These are phyloP conservation scores for Pituophis catenifer DNA, from an alignment of 2,113 vertebrate genomes.

Conservation along the genomic window DNA sequence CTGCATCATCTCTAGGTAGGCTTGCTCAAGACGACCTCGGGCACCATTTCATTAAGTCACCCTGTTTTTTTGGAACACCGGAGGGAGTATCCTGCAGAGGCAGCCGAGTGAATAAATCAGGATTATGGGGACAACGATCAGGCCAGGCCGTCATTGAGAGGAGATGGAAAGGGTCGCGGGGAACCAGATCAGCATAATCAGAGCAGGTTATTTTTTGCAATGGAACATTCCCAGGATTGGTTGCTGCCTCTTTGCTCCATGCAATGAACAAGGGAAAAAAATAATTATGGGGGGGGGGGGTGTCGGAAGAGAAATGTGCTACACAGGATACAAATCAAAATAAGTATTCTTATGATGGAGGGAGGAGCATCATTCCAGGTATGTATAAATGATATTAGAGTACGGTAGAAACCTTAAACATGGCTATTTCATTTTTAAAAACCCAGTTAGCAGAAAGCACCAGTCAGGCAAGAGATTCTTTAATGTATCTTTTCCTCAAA, in stretches of 20 bases:
- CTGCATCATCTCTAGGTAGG: background rate
- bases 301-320: background rate
- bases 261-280: background rate
- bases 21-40: slow-evolving; percentile 1
- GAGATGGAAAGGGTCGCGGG: background rate
- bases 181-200: slow-evolving; percentile 13
- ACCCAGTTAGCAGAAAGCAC: background rate
- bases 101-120: background rate
- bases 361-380: background rate
- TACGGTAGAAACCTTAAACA: background rate
- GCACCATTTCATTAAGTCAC: background rate
- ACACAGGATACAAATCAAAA: background rate
- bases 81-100: background rate
- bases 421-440: background rate
- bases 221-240: background rate
- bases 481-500: background rate
- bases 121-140: slow-evolving; percentile 15
- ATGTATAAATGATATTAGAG: background rate
- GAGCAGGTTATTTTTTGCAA: background rate
- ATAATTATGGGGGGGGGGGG: background rate
- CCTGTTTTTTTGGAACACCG: slow-evolving; percentile 1
- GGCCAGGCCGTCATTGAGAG: background rate
- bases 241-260: background rate
- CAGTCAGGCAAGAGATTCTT: background rate
- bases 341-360: background rate